Evolutionary conservation across 2,797 vertebrate species (phyloP), one percentile per base, ranked within the genome.

Genomic region (Myotis planiceps): DNA sequence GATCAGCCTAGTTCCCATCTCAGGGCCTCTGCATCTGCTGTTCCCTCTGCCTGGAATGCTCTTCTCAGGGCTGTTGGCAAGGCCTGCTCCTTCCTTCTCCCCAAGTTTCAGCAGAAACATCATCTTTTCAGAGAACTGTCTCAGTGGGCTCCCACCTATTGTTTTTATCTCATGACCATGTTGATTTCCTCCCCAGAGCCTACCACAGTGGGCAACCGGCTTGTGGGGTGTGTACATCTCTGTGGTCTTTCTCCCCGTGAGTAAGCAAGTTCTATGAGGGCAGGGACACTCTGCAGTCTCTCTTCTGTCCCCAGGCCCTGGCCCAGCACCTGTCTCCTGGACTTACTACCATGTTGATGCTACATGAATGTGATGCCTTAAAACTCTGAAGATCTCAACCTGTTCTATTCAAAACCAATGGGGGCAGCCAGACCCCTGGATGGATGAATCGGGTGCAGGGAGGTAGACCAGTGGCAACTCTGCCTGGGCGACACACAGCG

Each of bases 401-500:
- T 32, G 34, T 12, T 80, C 27, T 7, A 16, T 4, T 74, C 42
- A 39, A 78, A 81, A 42, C 3, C 65, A 60, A 3, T 0, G 3
- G 16, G 27, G 27, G 15, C 16, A 63, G 15, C 9, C 34, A 42
- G 2, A 25, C 3, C 14, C 16, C 19, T 29, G 9, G 3, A 15
- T 1, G 5, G 15, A 16, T 5, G 27, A 9, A 18, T 2, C 8
- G 55, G 69, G 19, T 14, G n/a, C 16, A 72, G 10, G 27, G 65
- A 27, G 3, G 25, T 1, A 29, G 10, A 15, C 25, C 8, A 3
- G 14, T 1, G 53, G 34, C 3, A 47, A 12, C 9, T 4, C 0
- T 14, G n/a, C 55, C n/a, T 9, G 13, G 23, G 27, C 12, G 8
- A 21, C 2, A 18, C 6, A 6, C 0, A 5, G 13, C 29, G 13